A percentile compares a stretch with the other conserved stretches of the same genome.
These are phyloP conservation scores for Andrena flavipes DNA, from an alignment of 2,888 invertebrate genomes.

Conservation along the genomic window DNA sequence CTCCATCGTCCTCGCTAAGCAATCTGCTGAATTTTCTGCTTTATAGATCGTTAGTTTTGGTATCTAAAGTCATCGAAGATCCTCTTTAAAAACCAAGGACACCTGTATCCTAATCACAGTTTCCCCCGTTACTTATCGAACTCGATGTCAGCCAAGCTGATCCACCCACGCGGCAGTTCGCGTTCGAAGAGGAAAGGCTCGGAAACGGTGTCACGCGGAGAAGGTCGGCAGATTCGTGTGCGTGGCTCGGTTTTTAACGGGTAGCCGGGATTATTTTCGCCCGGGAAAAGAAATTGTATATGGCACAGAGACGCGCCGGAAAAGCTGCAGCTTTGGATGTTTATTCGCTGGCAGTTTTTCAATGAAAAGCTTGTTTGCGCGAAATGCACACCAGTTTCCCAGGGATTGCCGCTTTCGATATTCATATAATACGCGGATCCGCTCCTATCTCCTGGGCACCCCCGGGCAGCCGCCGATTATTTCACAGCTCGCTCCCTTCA, in stretches of 20 bases:
- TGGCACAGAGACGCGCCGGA: background rate
- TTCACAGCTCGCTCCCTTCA: slow-evolving; percentile 13
- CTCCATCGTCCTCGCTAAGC: background rate
- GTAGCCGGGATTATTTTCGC: background rate
- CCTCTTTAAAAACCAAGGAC: background rate
- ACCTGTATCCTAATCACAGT: background rate
- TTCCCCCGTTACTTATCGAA: no score
- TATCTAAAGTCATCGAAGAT: no score
- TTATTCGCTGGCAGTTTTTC: slow-evolving; percentile 21
- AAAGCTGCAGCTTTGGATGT: slow-evolving; percentile 19
- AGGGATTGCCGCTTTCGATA: slow-evolving; percentile 12
- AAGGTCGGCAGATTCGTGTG: background rate
- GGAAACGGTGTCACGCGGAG: background rate
- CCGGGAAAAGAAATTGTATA: background rate
- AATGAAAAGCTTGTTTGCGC: slow-evolving; percentile 23
- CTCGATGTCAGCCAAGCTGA: background rate
- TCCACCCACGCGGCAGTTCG: background rate
- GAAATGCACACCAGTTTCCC: slow-evolving; percentile 3
- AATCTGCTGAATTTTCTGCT: background rate
- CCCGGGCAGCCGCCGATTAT: slow-evolving; percentile 25
- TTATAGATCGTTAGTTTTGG: background rate
- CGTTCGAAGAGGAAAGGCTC: background rate
- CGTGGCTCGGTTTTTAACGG: background rate
- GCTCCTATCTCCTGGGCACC: slow-evolving; percentile 2
- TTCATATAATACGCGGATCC: slow-evolving; percentile 5